phyloP scores from a whole-genome alignment of 2,113 vertebrate species.

The Abramis brama region DNA sequence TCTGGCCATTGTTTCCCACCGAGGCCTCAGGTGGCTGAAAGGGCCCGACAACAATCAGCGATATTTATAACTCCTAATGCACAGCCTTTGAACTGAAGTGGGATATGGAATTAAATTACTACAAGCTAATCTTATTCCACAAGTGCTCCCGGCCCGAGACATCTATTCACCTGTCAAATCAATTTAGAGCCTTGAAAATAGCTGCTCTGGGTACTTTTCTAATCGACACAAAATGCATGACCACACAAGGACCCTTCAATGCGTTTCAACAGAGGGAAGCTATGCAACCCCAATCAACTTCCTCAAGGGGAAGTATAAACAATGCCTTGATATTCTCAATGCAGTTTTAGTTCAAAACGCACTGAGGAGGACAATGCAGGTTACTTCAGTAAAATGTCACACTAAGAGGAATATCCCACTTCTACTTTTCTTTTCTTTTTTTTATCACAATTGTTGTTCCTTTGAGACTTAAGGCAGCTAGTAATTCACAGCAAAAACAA shows the following conservation, averaged over 20 bases:
- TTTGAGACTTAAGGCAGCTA: conserved; percentile 21
- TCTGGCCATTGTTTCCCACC: conserved; percentile 20
- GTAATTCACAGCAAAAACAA: conserved; percentile 38
- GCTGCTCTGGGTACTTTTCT: background rate
- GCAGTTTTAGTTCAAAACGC: background rate
- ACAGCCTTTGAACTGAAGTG: conserved; percentile 22
- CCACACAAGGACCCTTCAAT: background rate
- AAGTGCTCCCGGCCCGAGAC: background rate
- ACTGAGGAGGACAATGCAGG: conserved; percentile 32
- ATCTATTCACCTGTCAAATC: conserved; percentile 49
- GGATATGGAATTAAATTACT: conserved; percentile 36
- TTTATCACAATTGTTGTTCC: conserved; percentile 1
- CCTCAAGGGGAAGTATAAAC: conserved; percentile 42
- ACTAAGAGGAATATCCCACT: conserved; percentile 10
- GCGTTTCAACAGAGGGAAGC: conserved; percentile 15
- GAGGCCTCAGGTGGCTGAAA: conserved; percentile 34
- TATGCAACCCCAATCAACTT: conserved; percentile 13
- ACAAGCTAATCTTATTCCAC: conserved; percentile 34
- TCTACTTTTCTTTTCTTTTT: conserved; percentile 10
- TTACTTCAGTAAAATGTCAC: conserved; percentile 26
- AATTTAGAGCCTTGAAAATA: conserved; percentile 29
- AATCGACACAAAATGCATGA: conserved; percentile 11
- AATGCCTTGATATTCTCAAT: conserved; percentile 25
- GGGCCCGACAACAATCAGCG: conserved; percentile 29
- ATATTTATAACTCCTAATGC: conserved; percentile 39